These are phyloP conservation scores for Scolopax rusticola DNA, from an alignment of 2,797 vertebrate species.

Conservation along the genomic window DNA sequence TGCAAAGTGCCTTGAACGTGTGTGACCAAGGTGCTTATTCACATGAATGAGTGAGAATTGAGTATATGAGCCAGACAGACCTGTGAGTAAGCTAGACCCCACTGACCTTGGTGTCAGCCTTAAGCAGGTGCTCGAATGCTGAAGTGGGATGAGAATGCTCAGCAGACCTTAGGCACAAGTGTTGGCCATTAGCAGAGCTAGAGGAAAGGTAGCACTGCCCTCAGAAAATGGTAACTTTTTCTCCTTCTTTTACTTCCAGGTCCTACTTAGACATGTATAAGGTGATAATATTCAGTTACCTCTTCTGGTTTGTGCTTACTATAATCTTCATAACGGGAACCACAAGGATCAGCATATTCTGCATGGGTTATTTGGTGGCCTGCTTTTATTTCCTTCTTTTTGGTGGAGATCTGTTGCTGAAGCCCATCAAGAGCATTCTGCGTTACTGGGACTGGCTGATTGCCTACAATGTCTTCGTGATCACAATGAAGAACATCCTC, in stretches of 20 bases:
- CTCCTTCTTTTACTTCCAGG: slow-evolving; percentile 76
- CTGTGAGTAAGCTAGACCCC: neutral
- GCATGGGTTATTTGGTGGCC: slow-evolving; percentile 98
- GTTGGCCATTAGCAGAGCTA: neutral
- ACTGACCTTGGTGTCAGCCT: neutral
- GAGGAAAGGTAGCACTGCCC: neutral
- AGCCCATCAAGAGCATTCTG: slow-evolving; percentile 96
- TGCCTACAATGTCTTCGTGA: slow-evolving; percentile 97
- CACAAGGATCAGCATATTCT: slow-evolving; percentile 97
- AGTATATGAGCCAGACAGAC: neutral
- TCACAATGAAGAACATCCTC: slow-evolving; percentile 98
- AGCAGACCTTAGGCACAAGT: neutral
- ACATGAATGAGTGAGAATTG: neutral
- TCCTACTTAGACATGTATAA: slow-evolving; percentile 99
- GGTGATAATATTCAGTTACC: slow-evolving; percentile 97
- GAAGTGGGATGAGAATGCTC: neutral
- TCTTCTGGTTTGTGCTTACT: slow-evolving; percentile 99
- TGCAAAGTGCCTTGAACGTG: neutral
- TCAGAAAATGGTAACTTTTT: neutral
- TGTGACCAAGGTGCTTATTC: neutral
- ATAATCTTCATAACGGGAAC: slow-evolving; percentile 99
- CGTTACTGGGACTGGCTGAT: slow-evolving; percentile 99
- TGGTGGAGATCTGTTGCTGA: slow-evolving; percentile 92
- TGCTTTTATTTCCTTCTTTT: slow-evolving; percentile 99
- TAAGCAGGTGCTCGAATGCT: neutral